Base-by-base conservation (phyloP, 2,113 vertebrate genomes). In the Gymnocephalus cernua region DNA sequence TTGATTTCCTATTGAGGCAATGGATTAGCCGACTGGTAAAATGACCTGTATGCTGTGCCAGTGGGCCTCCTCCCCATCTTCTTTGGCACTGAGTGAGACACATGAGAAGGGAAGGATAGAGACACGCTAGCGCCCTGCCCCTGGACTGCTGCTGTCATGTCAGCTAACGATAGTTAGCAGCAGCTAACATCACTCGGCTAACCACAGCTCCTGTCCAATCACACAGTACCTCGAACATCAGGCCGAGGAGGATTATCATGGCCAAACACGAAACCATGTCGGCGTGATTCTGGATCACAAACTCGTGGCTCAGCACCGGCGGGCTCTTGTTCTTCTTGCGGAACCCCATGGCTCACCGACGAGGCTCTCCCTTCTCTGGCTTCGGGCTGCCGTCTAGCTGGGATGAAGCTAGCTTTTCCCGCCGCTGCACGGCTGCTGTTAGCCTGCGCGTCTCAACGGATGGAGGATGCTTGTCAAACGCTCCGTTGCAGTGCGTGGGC, bases 281-380 rank as follows among this genome's bases (percentile, higher is more conserved):
- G 12, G 91, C 93, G 75, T 95, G 94, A 84, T 96, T 96, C 93
- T 95, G 94, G 93, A 95, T 94, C 80, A 96, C 77, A 87, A 96
- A 96, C 93, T 96, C 95, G 50, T 94, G 94, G 91, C 95, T 96
- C 68, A 96, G 87, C 85, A 96, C 94, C 44, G 91, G 90, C 4
- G 90, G 93, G 71, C 93, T 95, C 93, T 91, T 96, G 89, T 85
- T 94, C 90, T 95, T 96, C 93, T 96, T 96, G 56, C 94, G 90
- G 90, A 96, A 92, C 48, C 95, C 91, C 96, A 96, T 94, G 21
- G 58, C 82, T 61, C 64, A 63, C 53, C n/a, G 69, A 83, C 80
- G n/a, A 74, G 67, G 41, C 63, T 87, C 62, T 64, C 21, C 35
- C 77, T 57, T 3, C 58, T 50, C 73, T 14, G 77, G 67, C 44